Base-by-base conservation (phyloP, 2,888 invertebrate genomes). In the Polydrusus pterygomalis region DNA sequence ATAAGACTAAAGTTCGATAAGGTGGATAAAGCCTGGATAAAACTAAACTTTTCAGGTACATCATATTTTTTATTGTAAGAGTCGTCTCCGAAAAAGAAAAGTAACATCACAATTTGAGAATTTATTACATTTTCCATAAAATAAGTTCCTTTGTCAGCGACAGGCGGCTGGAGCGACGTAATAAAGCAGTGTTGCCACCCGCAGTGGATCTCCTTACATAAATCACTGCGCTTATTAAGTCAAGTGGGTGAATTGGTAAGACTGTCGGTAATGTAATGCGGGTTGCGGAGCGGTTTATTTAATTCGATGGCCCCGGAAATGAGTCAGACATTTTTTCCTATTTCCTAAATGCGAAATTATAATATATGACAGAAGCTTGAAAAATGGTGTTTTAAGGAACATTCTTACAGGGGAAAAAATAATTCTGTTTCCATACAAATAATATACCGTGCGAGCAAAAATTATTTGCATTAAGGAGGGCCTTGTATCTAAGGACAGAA, bases 151-250 rank as follows among this genome's bases (percentile, higher is more conserved):
- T 76, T 80, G 79, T 79, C 80, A 81, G 79, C 78, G 79, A 77
- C 80, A 81, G 81, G 72, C 80, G 81, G 80, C 74, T 69, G 77
- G 70, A 76, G 80, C 79, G 79, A 75, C 78, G 82, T 82, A 85
- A 86, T 85, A 86, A 85, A 87, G 83, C 85, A 84, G 81, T 83
- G 86, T 86, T 87, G 86, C 87, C 87, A 87, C 81, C 82, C 82
- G 84, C 86, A 87, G 85, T 81, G 84, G 82, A 82, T 83, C 84
- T 84, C 83, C 86, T 86, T 86, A 86, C 85, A 87, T 87, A 87
- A 87, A 87, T 87, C 87, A 87, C 54, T 79, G 79, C 80, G 80
- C 85, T 86, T 86, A 87, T 87, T 87, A 87, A 87, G 86, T 87
- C 86, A 86, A 87, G 87, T 87, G 86, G 85, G 82, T 84, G 73